phyloP scores from a whole-genome alignment of 2,797 vertebrate genomes.

The Salmo trutta region DNA sequence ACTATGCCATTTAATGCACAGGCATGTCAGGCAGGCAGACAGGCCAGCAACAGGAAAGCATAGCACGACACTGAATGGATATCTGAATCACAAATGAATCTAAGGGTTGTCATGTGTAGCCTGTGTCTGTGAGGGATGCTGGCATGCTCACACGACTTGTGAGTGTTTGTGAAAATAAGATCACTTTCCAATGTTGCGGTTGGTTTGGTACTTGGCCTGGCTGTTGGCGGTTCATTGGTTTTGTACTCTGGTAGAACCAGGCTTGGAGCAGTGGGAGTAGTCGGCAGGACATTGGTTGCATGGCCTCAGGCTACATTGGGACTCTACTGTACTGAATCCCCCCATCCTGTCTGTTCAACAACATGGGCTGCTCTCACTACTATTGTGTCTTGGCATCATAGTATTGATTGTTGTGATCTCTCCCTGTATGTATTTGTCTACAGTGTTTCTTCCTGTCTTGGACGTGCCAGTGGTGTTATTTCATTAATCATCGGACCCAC shows the following conservation, averaged over 20 bases:
- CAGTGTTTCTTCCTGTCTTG: background rate
- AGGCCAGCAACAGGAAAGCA: background rate
- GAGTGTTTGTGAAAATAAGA: background rate
- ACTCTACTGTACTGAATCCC: background rate
- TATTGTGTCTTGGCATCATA: no score
- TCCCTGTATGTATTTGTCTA: background rate
- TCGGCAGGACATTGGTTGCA: background rate
- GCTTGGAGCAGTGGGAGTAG: background rate
- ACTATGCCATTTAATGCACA: background rate
- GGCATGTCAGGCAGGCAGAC: background rate
- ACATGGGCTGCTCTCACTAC: no score
- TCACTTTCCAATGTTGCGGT: background rate
- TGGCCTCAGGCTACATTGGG: background rate
- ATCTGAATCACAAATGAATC: background rate
- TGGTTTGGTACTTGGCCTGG: background rate
- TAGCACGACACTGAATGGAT: background rate
- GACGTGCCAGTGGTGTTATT: background rate
- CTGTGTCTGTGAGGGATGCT: background rate
- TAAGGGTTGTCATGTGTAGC: background rate
- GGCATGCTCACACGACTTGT: background rate
- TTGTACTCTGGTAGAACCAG: background rate
- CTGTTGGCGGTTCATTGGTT: background rate
- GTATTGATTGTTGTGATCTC: background rate
- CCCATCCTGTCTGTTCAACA: no score
- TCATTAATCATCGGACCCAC: constrained; percentile 8